Base-by-base conservation (phyloP, 2,888 invertebrate genomes). In the Lycocerus yunnanus region DNA sequence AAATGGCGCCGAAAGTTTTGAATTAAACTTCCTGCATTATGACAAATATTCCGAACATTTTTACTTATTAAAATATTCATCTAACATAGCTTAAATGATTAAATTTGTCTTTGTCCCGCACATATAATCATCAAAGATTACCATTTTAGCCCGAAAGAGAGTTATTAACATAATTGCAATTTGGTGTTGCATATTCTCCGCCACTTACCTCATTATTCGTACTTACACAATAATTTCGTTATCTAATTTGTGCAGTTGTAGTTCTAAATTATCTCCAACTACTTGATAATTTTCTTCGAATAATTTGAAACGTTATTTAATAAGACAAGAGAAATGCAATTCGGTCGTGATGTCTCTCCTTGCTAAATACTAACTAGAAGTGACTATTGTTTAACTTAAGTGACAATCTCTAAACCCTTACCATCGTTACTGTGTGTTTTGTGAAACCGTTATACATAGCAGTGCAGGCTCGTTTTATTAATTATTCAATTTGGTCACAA, bases 301-400 rank as follows among this genome's bases (percentile, higher is more conserved):
- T 73, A 58, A 66, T 16, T 70, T 18, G 61, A 66, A 67, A 68
- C 58, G 63, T 74, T 70, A 73, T 60, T 69, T 73, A 74, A 71
- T 74, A 71, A 74, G 74, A 74, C 71, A 71, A 58, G 59, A 65
- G 74, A 71, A 71, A 68, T 71, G 74, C 70, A 74, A 21, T 68
- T 60, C 77, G 74, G 75, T 71, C 69, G 76, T 61, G 74, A 77
- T 71, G 77, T 70, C 63, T 72, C 74, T 74, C 71, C 77, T 78
- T 78, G 77, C 80, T 77, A 79, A 74, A 71, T 65, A 68, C 68
- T 74, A 74, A 80, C 67, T 76, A 77, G 77, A 77, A 77, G 78
- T 75, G 78, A 78, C 74, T 78, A 80, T 81, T 81, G 80, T 81
- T 79, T 80, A 74, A 71, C 71, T 69, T 78, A 78, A 80, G 77